Evolutionary conservation across 2,888 invertebrate species (phyloP).

Genomic region (Artemia sp.): DNA sequence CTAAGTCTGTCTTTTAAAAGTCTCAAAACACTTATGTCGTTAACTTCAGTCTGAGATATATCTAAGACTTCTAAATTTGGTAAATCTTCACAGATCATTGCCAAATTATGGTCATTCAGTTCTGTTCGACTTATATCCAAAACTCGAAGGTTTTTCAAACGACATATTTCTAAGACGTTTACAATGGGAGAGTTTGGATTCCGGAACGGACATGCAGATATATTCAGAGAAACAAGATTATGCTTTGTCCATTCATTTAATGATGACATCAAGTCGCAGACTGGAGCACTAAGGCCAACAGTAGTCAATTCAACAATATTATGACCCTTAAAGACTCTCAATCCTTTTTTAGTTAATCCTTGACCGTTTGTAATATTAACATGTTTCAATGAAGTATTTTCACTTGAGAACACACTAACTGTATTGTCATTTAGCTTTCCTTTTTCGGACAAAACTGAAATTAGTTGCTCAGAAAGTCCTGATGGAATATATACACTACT

Average conservation of each 20-base stretch:
- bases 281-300: slow-evolving; percentile 40
- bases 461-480: slow-evolving; percentile 41
- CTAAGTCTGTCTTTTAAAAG: slow-evolving; percentile 41
- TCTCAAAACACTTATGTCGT: slow-evolving; percentile 42
- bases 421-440: slow-evolving; percentile 43
- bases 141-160: slow-evolving; percentile 28
- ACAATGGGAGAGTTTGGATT: slow-evolving; percentile 32
- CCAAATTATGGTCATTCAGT: slow-evolving; percentile 45
- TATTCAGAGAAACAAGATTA: slow-evolving; percentile 43
- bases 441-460: slow-evolving; percentile 41
- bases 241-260: slow-evolving; percentile 46
- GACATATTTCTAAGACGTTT: slow-evolving; percentile 42
- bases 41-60: slow-evolving; percentile 46
- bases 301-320: slow-evolving; percentile 45
- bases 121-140: slow-evolving; percentile 51
- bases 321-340: slow-evolving; percentile 43
- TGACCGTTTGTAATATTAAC: slow-evolving; percentile 43
- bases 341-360: slow-evolving; percentile 41
- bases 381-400: slow-evolving; percentile 41
- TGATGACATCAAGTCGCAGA: slow-evolving; percentile 45
- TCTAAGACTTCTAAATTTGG: slow-evolving; percentile 44
- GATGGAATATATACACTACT: slow-evolving; percentile 41
- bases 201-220: slow-evolving; percentile 44
- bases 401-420: slow-evolving; percentile 41
- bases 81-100: slow-evolving; percentile 47